A percentile compares a stretch with the other conserved stretches of the same genome.
Evolutionary conservation across 2,113 vertebrate species (phyloP).

Genomic region (Epinephelus moara): DNA sequence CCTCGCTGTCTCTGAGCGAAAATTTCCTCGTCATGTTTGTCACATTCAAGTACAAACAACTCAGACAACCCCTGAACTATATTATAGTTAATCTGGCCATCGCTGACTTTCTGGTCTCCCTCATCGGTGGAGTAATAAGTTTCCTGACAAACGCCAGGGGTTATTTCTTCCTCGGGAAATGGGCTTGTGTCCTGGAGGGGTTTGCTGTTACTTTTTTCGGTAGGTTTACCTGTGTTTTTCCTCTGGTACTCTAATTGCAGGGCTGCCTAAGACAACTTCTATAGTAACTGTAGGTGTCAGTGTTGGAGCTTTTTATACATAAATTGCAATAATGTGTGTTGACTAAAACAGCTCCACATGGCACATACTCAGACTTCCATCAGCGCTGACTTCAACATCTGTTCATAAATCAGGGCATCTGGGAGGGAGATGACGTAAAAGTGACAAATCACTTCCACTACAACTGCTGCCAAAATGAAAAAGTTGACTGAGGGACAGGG

Average conservation of each 20-base stretch:
- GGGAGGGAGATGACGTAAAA: neutral
- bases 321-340: neutral
- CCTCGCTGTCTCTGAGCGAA: constrained; percentile 87
- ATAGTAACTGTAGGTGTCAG: constrained; percentile 48
- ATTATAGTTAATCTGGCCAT: constrained; percentile 91
- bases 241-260: neutral
- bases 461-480: neutral
- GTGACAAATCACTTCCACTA: neutral
- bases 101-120: constrained; percentile 91
- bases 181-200: constrained; percentile 92
- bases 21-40: constrained; percentile 92
- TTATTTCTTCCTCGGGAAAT: constrained; percentile 91
- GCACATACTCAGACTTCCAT: neutral
- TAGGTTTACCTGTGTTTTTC: constrained; percentile 75
- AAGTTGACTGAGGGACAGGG: neutral
- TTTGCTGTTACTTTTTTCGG: constrained; percentile 94
- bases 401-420: neutral
- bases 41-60: constrained; percentile 90
- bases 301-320: constrained; percentile 11
- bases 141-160: constrained; percentile 90
- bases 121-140: constrained; percentile 89
- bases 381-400: constrained; percentile 11
- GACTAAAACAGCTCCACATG: neutral
- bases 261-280: neutral
- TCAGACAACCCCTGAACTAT: constrained; percentile 92